Evolutionary conservation across 2,113 vertebrate species (phyloP), one percentile per base, ranked within the genome.

Genomic region (Periophthalmus modestus): DNA sequence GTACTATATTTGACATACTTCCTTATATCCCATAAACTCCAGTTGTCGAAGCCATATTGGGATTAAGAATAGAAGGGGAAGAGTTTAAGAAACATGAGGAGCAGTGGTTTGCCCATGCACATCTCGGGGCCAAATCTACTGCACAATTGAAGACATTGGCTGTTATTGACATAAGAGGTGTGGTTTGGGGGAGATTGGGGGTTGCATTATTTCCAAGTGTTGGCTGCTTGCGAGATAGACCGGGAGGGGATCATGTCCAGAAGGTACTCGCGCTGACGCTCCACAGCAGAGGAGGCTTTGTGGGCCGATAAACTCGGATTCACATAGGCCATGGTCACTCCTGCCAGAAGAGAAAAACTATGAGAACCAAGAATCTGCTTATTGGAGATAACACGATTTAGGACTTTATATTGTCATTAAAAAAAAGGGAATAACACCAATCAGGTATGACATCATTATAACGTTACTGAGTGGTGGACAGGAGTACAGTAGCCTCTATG

Each of bases 171-270:
- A 85, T 88, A 82, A 70, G 82, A 66, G 82, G 72, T 81, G 77
- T 68, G 68, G 75, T 79, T 81, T 73, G 39, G 66, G 48, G 82
- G 69, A 73, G 57, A 65, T 62, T 68, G 66, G 78, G 65, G 77
- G 80, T 86, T 89, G 86, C 77, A 93, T 94, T 96, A 98, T 94
- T 99, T 99, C 97, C 97, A 99, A 52, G 96, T 91, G 84, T 94
- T 96, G 90, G 97, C 94, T 0, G 97, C 95, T 82, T 99, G 98
- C 91, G 96, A 96, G 93, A 99, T 96, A 74, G 98, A 96, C 81
- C 97, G 95, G 18, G 98, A 96, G 16, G 98, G 98, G 85, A 98
- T 98, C 97, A 99, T 98, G 92, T 98, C 97, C 85, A 98, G 95
- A 80, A 99, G 97, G 85, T 99, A 98, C 79, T 98, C 97, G 54